Percentiles rank a stretch among this genome's conserved stretches.
Conservation (phyloP, 2,113 vertebrate genomes). For the Periophthalmus modestus region DNA sequence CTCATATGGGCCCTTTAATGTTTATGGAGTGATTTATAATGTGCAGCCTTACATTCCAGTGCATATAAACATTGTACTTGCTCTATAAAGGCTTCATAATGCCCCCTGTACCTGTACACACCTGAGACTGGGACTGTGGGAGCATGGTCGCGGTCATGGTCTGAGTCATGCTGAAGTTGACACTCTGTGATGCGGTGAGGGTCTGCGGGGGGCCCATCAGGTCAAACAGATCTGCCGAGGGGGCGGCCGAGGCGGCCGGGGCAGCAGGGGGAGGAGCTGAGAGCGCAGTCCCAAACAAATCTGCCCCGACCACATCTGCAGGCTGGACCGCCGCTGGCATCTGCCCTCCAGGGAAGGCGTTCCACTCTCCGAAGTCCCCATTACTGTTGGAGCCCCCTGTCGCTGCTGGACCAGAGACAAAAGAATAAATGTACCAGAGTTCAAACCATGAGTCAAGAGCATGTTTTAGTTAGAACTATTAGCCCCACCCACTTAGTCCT, state of each 20-base stretch:
- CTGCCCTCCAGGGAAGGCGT: slow-evolving; percentile 87
- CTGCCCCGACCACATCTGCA: slow-evolving; percentile 66
- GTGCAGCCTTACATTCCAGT: too few species aligned
- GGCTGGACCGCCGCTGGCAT: slow-evolving; percentile 73
- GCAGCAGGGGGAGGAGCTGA: slow-evolving; percentile 50
- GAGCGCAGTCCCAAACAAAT: slow-evolving; percentile 73
- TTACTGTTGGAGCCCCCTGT: slow-evolving; percentile 80
- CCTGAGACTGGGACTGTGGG: slow-evolving; percentile 89
- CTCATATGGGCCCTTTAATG: too few species aligned
- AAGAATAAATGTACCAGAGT: neutral
- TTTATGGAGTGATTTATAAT: too few species aligned
- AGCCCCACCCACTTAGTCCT: too few species aligned
- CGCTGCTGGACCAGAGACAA: slow-evolving; percentile 55
- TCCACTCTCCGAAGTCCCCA: slow-evolving; percentile 96
- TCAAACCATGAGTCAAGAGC: too few species aligned
- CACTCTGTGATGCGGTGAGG: slow-evolving; percentile 89
- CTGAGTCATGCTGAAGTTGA: slow-evolving; percentile 90
- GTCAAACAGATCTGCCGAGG: slow-evolving; percentile 88
- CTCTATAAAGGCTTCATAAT: slow-evolving; percentile 10
- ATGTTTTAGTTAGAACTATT: too few species aligned
- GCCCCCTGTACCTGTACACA: slow-evolving; percentile 51
- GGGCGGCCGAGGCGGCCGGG: slow-evolving; percentile 47
- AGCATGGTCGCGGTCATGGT: slow-evolving; percentile 76
- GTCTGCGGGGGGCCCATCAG: slow-evolving; percentile 86
- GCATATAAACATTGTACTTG: too few species aligned